Base-by-base conservation (phyloP, 1,140 invertebrate genomes). In the Temnothorax nylanderi region DNA sequence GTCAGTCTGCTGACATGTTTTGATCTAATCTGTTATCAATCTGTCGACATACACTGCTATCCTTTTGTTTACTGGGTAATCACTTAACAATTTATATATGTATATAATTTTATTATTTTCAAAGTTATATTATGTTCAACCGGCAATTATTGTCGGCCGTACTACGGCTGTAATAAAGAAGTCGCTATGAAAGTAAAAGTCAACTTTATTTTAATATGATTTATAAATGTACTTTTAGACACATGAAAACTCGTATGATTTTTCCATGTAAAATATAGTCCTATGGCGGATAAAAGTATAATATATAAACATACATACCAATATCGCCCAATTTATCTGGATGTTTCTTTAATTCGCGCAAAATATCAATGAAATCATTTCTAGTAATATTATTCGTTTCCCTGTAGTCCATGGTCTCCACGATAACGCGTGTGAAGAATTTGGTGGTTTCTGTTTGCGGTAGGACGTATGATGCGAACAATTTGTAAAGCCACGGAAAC, bases 291-390 rank as follows among this genome's bases (percentile, higher is more conserved):
- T 5, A 34, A 54, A 51, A 34, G 65, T 26, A 62, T 21, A 96
- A 90, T 95, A 96, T 32, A 96, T 94, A 94, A 0, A 32, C 4
- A 13, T 62, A 62, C 58, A 10, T 90, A 93, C 92, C 85, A 65
- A 93, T 89, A 51, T 91, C 87, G 0, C 71, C 65, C 13, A 87
- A 3, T 32, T 76, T 75, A 1, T 84, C 13, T 0, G 71, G 71
- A 69, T 87, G 2, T 3, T 64, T 95, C 85, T 95, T 95, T 76
- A 96, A 87, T 71, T 96, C 94, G 10, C 96, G 95, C 11, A 96
- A 80, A 26, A 96, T 88, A 69, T 96, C 95, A 89, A 96, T 93
- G 67, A 97, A 96, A 88, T 96, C 96, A 8, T 96, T 95, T 16
- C 96, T 93, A 3, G 89, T 86, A 3, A 96, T 90, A 34, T 95